phyloP scores from a whole-genome alignment of 2,113 vertebrate genomes.

The Gymnocephalus cernua region DNA sequence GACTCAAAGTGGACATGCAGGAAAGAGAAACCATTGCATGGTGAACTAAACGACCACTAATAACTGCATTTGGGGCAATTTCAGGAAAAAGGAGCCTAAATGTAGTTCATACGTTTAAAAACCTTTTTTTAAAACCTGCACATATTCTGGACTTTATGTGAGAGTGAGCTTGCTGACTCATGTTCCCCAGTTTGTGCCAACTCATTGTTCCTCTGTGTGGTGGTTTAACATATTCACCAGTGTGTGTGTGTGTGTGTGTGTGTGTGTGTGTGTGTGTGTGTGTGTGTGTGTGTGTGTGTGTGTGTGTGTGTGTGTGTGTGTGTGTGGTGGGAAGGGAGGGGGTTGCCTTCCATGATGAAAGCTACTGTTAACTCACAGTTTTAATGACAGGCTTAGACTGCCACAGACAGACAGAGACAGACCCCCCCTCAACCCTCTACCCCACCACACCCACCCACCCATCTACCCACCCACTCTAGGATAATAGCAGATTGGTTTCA shows the following conservation, averaged over 20 bases:
- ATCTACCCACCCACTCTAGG: conserved; percentile 42
- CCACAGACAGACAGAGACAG: conserved; percentile 60
- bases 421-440: conserved; percentile 4
- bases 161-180: conserved; percentile 67
- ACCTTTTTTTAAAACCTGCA: conserved; percentile 28
- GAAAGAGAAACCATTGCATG: neutral
- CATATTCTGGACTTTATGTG: conserved; percentile 35
- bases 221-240: conserved; percentile 62
- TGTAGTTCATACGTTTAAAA: conserved; percentile 37
- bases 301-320: conserved; percentile 8
- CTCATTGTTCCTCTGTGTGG: conserved; percentile 71
- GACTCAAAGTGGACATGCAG: conserved; percentile 2
- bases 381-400: conserved; percentile 74
- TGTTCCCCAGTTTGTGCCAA: conserved; percentile 67
- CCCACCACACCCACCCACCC: conserved; percentile 58
- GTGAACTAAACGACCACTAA: conserved; percentile 66
- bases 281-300: conserved; percentile 16
- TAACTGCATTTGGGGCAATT: conserved; percentile 57
- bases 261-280: conserved; percentile 24
- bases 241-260: conserved; percentile 39
- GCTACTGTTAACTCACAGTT: conserved; percentile 67
- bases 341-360: conserved; percentile 70
- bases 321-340: conserved; percentile 28
- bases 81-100: conserved; percentile 47
- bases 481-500: conserved; percentile 69